Base-by-base conservation (phyloP, 2,888 invertebrate species). In the Altica lythri region DNA sequence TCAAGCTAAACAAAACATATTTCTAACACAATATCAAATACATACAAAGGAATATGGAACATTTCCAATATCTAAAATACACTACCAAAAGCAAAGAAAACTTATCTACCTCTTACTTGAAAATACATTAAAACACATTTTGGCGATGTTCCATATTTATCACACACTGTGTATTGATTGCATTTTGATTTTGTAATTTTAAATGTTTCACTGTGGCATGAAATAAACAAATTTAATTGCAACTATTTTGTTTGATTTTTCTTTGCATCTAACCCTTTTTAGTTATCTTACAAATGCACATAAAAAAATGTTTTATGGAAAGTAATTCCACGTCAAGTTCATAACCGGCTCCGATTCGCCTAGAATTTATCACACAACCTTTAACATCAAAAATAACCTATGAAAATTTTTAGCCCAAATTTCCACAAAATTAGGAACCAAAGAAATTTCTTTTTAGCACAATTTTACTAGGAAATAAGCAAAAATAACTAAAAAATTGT, bases 151-250 rank as follows among this genome's bases (percentile, higher is more conserved):
- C 25, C 25, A 32, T 25, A 50, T n/a, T 35, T 46, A 25, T 22
- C 12, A 48, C 38, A 49, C 30, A 22, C 40, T 40, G 40, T 40
- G 22, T 22, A 40, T 13, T 22, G n/a, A n/a, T 22, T 42, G 34
- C 52, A 53, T 40, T 37, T 30, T 27, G 18, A 37, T 22, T 40
- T 27, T n/a, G n/a, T n/a, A 38, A 46, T 18, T 47, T 10, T 40
- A 12, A 42, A 34, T 34, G 18, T 54, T 8, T 38, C 35, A 50
- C 43, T 44, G 19, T 25, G 18, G 55, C 55, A 55, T 55, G 55
- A 40, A 55, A 55, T 55, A 55, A 55, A 52, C 14, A 37, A 53
- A 19, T 46, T 29, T 37, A 35, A 25, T 12, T 53, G 53, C 43
- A 53, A 53, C 14, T 53, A 29, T 27, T 47, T 47, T 10, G 42